These are phyloP conservation scores for Syrphus vitripennis DNA, from an alignment of 2,888 invertebrate species.

Conservation along the genomic window DNA sequence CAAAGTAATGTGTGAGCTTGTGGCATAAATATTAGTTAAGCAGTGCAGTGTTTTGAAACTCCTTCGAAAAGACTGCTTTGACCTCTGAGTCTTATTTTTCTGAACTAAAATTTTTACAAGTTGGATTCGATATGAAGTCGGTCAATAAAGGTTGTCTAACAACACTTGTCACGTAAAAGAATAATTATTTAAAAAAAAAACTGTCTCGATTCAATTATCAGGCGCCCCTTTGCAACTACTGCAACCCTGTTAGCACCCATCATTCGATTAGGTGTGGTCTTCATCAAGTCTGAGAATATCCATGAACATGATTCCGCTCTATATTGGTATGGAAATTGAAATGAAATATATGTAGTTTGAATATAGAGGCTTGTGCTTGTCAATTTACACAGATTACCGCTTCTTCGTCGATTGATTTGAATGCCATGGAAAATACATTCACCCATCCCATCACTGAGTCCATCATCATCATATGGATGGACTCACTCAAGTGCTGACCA, in stretches of 20 bases:
- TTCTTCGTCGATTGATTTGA: constrained; percentile 56
- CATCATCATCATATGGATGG: neutral
- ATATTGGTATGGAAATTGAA: constrained; percentile 35
- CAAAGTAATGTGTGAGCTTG: too few relatives aligned
- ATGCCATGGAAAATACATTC: constrained; percentile 22
- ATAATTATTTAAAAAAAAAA: neutral
- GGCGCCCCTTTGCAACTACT: neutral
- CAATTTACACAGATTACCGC: constrained; percentile 65
- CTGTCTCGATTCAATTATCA: too few relatives aligned
- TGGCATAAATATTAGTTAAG: too few relatives aligned
- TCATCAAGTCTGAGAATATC: constrained; percentile 3
- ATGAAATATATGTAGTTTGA: constrained; percentile 25
- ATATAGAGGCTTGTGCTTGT: constrained; percentile 9
- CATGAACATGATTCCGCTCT: neutral
- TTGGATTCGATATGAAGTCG: too few relatives aligned
- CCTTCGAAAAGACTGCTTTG: too few relatives aligned
- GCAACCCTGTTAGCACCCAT: neutral
- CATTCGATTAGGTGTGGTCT: constrained; percentile 55
- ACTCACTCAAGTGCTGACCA: constrained; percentile 29
- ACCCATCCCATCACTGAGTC: neutral
- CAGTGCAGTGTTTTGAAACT: too few relatives aligned
- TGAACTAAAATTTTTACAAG: too few relatives aligned
- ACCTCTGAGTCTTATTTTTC: too few relatives aligned
- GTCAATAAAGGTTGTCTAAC: too few relatives aligned
- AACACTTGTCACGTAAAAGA: too few relatives aligned